A percentile compares a stretch with the other conserved stretches of the same genome.
These are phyloP conservation scores for Cotesia vestalis DNA, from an alignment of 1,140 invertebrate genomes.

Conservation along the genomic window DNA sequence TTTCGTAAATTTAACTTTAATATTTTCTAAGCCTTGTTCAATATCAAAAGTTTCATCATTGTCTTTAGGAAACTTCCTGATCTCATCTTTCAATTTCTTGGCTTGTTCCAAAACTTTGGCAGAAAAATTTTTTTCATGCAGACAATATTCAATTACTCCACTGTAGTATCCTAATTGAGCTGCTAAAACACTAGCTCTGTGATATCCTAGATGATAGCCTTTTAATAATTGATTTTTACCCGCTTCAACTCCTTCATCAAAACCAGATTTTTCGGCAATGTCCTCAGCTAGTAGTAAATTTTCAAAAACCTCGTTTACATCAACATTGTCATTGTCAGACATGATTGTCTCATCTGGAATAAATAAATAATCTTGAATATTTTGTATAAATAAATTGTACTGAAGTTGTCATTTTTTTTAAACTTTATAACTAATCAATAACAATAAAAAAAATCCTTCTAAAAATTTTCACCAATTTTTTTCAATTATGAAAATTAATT, in stretches of 20 bases:
- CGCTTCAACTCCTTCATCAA: constrained; percentile 53
- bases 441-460: no score
- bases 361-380: constrained; percentile 4
- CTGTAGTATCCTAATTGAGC: constrained; percentile 60
- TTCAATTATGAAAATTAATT: no score
- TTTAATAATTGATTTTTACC: constrained; percentile 53
- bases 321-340: constrained; percentile 39
- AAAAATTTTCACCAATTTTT: no score
- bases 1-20: constrained; percentile 74
- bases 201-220: constrained; percentile 62
- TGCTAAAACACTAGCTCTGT: constrained; percentile 56
- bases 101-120: constrained; percentile 69
- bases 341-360: constrained; percentile 40
- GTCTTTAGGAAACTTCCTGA: constrained; percentile 72
- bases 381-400: no score
- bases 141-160: constrained; percentile 52
- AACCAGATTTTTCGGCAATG: constrained; percentile 51
- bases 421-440: no score
- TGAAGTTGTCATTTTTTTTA: no score
- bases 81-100: constrained; percentile 68
- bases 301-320: constrained; percentile 60
- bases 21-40: constrained; percentile 68
- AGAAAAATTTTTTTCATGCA: constrained; percentile 40
- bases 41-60: constrained; percentile 75
- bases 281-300: constrained; percentile 59